These are phyloP conservation scores for Halictus quadricinctus DNA, from an alignment of 2,888 invertebrate species.

Conservation along the genomic window DNA sequence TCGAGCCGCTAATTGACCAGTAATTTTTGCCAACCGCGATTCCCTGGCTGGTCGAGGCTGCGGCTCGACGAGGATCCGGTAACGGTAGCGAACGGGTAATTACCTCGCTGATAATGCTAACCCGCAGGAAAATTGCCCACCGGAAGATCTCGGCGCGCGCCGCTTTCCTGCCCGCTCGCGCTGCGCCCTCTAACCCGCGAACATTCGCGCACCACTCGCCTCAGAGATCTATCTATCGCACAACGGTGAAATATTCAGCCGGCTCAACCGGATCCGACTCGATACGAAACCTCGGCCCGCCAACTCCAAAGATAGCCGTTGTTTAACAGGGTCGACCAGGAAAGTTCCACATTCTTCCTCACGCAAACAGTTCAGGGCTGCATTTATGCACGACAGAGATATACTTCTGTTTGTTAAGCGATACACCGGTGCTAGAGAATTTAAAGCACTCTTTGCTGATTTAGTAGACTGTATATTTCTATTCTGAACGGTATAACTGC, in stretches of 20 bases:
- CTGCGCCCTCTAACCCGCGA: slow-evolving; percentile 22
- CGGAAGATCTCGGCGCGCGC: slow-evolving; percentile 58
- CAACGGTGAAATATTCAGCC: slow-evolving; percentile 19
- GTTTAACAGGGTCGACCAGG: slow-evolving; percentile 1
- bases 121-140: slow-evolving; percentile 66
- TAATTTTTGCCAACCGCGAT: slow-evolving; percentile 65
- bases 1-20: slow-evolving; percentile 63
- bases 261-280: slow-evolving; percentile 23
- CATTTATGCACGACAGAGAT: not conserved
- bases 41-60: slow-evolving; percentile 51
- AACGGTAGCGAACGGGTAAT: slow-evolving; percentile 69
- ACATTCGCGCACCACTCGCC: slow-evolving; percentile 14
- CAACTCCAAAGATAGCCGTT: not conserved
- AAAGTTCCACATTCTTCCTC: not conserved
- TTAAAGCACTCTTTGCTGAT: not conserved
- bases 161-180: slow-evolving; percentile 40
- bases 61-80: slow-evolving; percentile 65
- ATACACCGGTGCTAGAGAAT: not conserved
- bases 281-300: slow-evolving; percentile 8
- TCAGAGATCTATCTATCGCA: slow-evolving; percentile 1
- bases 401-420: not conserved
- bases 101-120: slow-evolving; percentile 65
- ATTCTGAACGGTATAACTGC: not conserved
- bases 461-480: not conserved
- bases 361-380: not conserved